These are phyloP conservation scores for Gonocerus acuteangulatus DNA, from an alignment of 2,888 invertebrate species.

Conservation along the genomic window DNA sequence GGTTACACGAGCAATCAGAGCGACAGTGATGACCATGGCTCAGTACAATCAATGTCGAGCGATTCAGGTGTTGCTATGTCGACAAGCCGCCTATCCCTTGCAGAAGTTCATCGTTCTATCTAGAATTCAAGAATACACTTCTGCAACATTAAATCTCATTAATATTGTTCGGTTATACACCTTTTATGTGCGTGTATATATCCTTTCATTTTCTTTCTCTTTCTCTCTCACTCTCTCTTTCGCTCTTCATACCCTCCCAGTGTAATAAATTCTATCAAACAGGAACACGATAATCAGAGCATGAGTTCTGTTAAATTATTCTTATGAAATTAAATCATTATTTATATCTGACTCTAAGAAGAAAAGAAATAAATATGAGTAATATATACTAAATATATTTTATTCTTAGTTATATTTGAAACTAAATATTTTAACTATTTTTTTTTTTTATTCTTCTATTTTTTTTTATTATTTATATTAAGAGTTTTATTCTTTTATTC, in stretches of 20 bases:
- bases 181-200: neutral
- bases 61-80: conserved; percentile 67
- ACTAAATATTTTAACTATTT: conserved; percentile 1
- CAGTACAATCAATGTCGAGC: conserved; percentile 56
- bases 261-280: neutral
- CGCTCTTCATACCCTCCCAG: neutral
- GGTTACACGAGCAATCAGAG: conserved; percentile 79
- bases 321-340: no score
- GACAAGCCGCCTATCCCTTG: conserved; percentile 57
- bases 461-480: neutral
- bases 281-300: neutral
- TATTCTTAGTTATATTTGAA: conserved; percentile 8
- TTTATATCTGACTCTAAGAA: conserved; percentile 23
- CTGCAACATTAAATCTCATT: neutral
- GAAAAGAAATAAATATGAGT: neutral
- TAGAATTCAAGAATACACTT: conserved; percentile 8
- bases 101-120: conserved; percentile 38
- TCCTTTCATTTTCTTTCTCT: conserved; percentile 18
- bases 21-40: conserved; percentile 74
- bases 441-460: no score
- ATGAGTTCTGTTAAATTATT: no score
- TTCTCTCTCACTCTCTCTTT: conserved; percentile 18
- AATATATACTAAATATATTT: no score
- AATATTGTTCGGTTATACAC: neutral
- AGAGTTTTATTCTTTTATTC: neutral